phyloP scores from a whole-genome alignment of 2,113 vertebrate species.

The Macquaria australasica region DNA sequence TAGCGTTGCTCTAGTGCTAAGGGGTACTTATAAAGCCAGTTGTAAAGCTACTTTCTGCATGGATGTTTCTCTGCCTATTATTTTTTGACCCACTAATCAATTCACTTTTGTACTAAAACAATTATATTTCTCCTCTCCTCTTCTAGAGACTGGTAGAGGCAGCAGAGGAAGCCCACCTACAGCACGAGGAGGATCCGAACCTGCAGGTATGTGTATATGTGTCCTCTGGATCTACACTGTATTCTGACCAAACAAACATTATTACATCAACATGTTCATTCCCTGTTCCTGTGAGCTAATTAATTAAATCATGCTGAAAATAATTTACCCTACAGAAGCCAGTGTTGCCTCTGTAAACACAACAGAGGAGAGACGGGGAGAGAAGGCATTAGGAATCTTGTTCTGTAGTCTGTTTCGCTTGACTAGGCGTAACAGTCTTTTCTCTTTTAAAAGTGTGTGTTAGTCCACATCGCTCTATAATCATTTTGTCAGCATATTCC shows the following conservation, averaged over 20 bases:
- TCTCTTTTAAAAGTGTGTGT: slow-evolving; percentile 4
- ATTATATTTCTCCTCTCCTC: background rate
- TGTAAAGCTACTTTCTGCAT: slow-evolving; percentile 30
- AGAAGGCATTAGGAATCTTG: slow-evolving; percentile 36
- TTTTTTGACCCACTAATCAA: slow-evolving; percentile 37
- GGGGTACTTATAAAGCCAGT: slow-evolving; percentile 26
- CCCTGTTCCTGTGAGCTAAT: slow-evolving; percentile 4
- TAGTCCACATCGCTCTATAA: background rate
- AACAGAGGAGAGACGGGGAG: slow-evolving; percentile 9
- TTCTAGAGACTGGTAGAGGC: slow-evolving; percentile 94
- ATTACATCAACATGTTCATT: background rate
- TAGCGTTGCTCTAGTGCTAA: slow-evolving; percentile 27
- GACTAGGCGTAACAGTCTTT: slow-evolving; percentile 25
- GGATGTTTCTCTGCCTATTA: slow-evolving; percentile 8
- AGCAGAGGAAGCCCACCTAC: slow-evolving; percentile 96
- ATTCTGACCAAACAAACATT: background rate
- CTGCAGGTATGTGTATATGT: slow-evolving; percentile 87
- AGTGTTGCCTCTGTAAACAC: slow-evolving; percentile 32
- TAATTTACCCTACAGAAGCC: slow-evolving; percentile 2
- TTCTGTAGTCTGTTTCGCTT: slow-evolving; percentile 49
- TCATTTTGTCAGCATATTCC: slow-evolving; percentile 18
- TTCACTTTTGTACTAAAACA: slow-evolving; percentile 24
- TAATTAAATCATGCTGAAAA: slow-evolving; percentile 13
- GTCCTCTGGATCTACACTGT: background rate
- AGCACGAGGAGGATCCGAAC: slow-evolving; percentile 95